Evolutionary conservation across 1,140 invertebrate genomes (phyloP).

Genomic region (Eueides isabella): DNA sequence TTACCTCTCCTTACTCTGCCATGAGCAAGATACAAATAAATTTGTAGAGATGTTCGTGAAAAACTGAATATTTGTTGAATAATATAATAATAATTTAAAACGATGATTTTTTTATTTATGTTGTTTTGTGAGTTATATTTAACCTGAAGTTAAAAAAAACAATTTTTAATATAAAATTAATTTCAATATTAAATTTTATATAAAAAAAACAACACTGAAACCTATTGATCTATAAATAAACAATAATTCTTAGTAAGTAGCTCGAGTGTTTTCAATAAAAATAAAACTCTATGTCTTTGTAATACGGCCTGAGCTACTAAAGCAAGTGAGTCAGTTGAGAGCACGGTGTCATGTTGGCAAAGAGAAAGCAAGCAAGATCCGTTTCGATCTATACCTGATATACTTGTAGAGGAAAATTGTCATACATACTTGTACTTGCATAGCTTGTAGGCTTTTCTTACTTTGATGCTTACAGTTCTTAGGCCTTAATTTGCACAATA

Average conservation of each 20-base stretch:
- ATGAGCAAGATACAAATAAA: too few species aligned
- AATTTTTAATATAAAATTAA: not conserved
- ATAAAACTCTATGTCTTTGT: conserved; percentile 15
- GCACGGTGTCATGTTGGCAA: conserved; percentile 37
- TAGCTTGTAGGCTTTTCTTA: not conserved
- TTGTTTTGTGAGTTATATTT: too few species aligned
- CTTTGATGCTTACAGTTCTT: not conserved
- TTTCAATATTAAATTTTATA: not conserved
- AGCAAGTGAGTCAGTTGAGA: conserved; percentile 12
- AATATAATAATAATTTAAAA: too few species aligned
- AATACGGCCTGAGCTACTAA: conserved; percentile 14
- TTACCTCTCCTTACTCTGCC: too few species aligned
- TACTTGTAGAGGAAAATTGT: conserved; percentile 35
- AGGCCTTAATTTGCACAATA: not conserved
- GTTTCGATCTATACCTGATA: conserved; percentile 32
- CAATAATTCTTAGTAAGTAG: conserved; percentile 12
- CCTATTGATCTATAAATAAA: conserved; percentile 16
- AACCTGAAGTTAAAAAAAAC: too few species aligned
- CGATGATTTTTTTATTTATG: too few species aligned
- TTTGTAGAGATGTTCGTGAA: too few species aligned
- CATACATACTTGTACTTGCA: not conserved
- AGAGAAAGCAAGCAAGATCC: conserved; percentile 39
- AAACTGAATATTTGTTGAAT: too few species aligned
- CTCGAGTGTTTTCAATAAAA: not conserved
- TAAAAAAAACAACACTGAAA: not conserved